Evolutionary conservation across 2,888 invertebrate genomes (phyloP).

Genomic region (Lasioglossum villosulum): DNA sequence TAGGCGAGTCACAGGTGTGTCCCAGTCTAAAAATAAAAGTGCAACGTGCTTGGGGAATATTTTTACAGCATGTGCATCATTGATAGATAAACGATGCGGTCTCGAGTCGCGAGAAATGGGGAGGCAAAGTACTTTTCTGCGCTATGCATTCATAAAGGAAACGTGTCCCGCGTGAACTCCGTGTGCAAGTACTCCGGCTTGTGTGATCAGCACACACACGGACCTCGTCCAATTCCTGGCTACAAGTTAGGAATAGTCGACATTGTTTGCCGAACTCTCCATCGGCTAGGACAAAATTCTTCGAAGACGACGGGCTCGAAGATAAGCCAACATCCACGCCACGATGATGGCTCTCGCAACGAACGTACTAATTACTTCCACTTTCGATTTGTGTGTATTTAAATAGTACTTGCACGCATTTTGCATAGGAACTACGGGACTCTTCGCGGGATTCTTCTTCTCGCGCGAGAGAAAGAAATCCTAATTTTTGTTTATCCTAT

Average conservation of each 20-base stretch:
- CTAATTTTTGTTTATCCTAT: background rate
- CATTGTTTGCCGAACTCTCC: conserved; percentile 74
- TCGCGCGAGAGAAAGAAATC: background rate
- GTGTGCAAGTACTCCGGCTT: conserved; percentile 58
- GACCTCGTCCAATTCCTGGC: conserved; percentile 56
- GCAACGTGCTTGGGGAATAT: background rate
- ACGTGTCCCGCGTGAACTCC: conserved; percentile 49
- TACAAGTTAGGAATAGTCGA: conserved; percentile 70
- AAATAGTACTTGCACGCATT: conserved; percentile 34
- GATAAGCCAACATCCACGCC: conserved; percentile 47
- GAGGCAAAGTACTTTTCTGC: conserved; percentile 41
- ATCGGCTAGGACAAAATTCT: conserved; percentile 58
- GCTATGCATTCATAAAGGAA: conserved; percentile 47
- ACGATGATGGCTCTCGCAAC: conserved; percentile 37
- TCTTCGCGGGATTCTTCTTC: background rate
- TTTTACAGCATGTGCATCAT: conserved; percentile 4
- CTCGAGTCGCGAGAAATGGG: conserved; percentile 22
- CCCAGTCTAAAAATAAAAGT: background rate
- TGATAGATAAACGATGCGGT: conserved; percentile 23
- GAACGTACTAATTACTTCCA: conserved; percentile 60
- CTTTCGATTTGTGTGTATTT: conserved; percentile 53
- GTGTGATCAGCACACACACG: conserved; percentile 62
- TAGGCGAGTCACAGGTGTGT: background rate
- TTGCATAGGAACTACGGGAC: conserved; percentile 29
- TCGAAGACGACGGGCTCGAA: conserved; percentile 53